Evolutionary conservation across 2,113 vertebrate genomes (phyloP).

Genomic region (Thunnus thynnus): DNA sequence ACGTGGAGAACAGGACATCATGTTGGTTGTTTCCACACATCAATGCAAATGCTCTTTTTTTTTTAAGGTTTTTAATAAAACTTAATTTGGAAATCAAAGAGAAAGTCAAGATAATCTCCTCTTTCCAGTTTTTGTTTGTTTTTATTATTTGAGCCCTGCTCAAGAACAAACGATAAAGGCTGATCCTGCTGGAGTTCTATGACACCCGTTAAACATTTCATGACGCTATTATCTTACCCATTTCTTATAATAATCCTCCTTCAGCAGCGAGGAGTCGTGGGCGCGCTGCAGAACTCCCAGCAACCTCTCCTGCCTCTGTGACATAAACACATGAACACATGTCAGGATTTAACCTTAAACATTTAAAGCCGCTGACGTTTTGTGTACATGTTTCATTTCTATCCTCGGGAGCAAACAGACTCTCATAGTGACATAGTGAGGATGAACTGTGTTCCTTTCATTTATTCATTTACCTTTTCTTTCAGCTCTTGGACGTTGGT

Average conservation of each 20-base stretch:
- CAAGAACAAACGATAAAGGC: neutral
- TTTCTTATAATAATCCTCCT: slow-evolving; percentile 89
- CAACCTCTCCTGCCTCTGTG: slow-evolving; percentile 89
- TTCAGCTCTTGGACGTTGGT: slow-evolving; percentile 90
- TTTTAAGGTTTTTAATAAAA: slow-evolving; percentile 1
- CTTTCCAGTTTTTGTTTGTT: too few relatives aligned
- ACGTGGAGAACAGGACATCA: slow-evolving; percentile 10
- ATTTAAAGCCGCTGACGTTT: neutral
- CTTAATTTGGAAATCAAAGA: neutral
- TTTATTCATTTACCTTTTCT: slow-evolving; percentile 84
- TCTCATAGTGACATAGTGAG: neutral
- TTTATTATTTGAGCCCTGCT: too few relatives aligned
- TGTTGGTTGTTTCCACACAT: neutral
- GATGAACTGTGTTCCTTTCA: neutral
- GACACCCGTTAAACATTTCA: neutral
- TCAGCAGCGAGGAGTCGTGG: slow-evolving; percentile 85
- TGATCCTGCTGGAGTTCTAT: neutral
- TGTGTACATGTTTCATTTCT: neutral
- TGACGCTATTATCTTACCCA: slow-evolving; percentile 88
- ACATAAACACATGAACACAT: slow-evolving; percentile 11
- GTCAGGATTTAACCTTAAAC: slow-evolving; percentile 6
- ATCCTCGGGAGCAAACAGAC: neutral
- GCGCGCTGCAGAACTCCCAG: slow-evolving; percentile 86
- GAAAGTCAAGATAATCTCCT: too few relatives aligned
- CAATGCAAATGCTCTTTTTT: neutral